These are phyloP conservation scores for Stomatorhinus ivindoensis DNA, from an alignment of 2,113 vertebrate species.

Conservation along the genomic window DNA sequence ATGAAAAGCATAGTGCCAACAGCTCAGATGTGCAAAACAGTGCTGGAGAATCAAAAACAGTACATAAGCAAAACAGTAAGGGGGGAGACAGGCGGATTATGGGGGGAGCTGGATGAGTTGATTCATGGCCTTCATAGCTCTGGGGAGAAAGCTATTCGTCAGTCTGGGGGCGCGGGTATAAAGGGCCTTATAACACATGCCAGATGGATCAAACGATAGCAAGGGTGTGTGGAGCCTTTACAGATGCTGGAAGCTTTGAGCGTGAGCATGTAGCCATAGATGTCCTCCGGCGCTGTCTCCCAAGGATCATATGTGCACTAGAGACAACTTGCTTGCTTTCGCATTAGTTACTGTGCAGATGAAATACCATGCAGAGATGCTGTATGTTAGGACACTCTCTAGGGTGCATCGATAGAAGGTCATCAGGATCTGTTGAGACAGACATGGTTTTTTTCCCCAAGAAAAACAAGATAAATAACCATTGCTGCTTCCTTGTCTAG, in stretches of 20 bases:
- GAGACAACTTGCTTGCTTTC: not conserved
- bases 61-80: not conserved
- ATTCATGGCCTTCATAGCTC: not conserved
- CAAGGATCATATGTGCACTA: not conserved
- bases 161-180: not conserved
- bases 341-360: not conserved
- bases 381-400: no score
- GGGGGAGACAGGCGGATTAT: not conserved
- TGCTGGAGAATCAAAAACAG: not conserved
- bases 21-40: not conserved
- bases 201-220: not conserved
- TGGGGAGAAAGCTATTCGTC: not conserved
- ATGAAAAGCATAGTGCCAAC: not conserved
- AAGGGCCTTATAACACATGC: not conserved
- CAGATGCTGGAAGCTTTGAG: not conserved
- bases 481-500: not conserved
- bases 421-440: not conserved
- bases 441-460: not conserved
- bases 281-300: not conserved
- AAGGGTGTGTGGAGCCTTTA: not conserved
- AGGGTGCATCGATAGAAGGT: not conserved
- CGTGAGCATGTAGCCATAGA: not conserved
- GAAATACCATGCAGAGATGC: not conserved
- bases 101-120: not conserved
- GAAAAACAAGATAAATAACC: not conserved